A percentile compares a stretch with the other conserved stretches of the same genome.
Conservation (phyloP, 2,797 vertebrate species). For the Channallabes apus region DNA sequence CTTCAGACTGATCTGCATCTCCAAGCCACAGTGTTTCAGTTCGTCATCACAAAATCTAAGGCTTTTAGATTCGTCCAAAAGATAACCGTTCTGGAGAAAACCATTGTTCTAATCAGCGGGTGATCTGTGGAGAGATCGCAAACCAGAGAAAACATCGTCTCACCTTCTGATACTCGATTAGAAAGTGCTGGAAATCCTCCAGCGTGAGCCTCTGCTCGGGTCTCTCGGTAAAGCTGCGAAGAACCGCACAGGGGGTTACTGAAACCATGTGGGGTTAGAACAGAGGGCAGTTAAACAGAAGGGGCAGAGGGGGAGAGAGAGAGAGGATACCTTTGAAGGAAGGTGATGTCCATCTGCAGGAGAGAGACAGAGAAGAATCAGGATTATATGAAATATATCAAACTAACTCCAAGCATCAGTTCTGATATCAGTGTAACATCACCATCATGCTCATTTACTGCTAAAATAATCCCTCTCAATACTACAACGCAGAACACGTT, state of each 20-base stretch:
- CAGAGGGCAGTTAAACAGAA: not conserved
- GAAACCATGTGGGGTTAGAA: not conserved
- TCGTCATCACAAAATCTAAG: too few species aligned
- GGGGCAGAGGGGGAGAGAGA: not conserved
- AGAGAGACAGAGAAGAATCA: not conserved
- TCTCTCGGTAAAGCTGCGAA: conserved; percentile 79
- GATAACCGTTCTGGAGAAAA: not conserved
- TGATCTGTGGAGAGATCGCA: not conserved
- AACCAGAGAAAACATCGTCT: not conserved
- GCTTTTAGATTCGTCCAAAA: not conserved
- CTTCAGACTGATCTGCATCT: not conserved
- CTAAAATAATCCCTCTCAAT: not conserved
- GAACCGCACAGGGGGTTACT: not conserved
- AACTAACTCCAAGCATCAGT: not conserved
- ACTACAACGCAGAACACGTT: too few species aligned
- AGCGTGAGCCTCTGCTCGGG: conserved; percentile 84
- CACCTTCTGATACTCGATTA: conserved; percentile 91
- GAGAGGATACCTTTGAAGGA: not conserved
- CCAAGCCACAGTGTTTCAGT: not conserved
- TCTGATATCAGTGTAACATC: not conserved
- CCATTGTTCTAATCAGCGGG: not conserved
- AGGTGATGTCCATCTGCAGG: not conserved
- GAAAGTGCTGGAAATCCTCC: conserved; percentile 88
- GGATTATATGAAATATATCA: not conserved
- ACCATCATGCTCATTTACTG: not conserved